Evolutionary conservation across 2,797 vertebrate genomes (phyloP).

Genomic region (Fratercula arctica): DNA sequence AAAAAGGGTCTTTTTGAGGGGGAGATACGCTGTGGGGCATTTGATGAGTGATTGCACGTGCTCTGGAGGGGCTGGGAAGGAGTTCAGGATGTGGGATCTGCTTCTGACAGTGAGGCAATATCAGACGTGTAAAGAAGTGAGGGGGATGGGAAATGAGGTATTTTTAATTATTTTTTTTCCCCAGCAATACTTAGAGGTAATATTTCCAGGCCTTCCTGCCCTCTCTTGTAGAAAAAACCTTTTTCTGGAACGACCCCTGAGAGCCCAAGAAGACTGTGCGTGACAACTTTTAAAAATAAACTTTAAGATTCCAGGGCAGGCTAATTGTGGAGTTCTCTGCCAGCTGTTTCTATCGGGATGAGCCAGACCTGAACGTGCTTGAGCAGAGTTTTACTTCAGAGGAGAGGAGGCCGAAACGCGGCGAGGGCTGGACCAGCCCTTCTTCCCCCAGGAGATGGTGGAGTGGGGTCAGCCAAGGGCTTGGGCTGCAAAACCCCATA

Average conservation of each 20-base stretch:
- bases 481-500: background rate
- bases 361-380: background rate
- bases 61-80: background rate
- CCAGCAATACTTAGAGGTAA: background rate
- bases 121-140: background rate
- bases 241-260: background rate
- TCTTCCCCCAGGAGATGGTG: background rate
- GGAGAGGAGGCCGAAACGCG: background rate
- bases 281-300: conserved; percentile 52
- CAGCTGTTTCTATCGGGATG: conserved; percentile 20
- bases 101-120: background rate
- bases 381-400: background rate
- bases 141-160: background rate
- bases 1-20: background rate
- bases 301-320: background rate
- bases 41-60: background rate
- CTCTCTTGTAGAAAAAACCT: background rate
- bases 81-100: background rate
- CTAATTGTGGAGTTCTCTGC: background rate
- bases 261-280: background rate
- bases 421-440: background rate
- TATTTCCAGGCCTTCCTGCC: background rate
- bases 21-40: background rate
- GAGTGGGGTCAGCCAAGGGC: background rate
- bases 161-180: background rate